Conservation (phyloP, 1,140 invertebrate genomes). For the Drosophila malerkotliana region DNA sequence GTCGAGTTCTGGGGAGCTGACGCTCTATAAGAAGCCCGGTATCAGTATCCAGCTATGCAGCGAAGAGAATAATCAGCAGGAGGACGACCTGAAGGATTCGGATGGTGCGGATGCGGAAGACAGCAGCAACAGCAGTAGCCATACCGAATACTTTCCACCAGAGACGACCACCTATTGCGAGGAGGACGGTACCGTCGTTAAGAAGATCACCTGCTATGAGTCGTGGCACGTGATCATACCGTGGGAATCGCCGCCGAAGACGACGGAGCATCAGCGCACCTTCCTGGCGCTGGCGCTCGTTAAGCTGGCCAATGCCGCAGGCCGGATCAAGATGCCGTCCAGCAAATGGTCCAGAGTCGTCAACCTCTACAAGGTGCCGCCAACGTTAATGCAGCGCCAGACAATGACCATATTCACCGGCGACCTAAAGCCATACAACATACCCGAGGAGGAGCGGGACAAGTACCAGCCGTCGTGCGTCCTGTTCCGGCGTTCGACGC, state of each 20-base stretch:
- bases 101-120: neutral
- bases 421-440: slow-evolving; percentile 73
- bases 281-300: slow-evolving; percentile 72
- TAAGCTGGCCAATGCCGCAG: slow-evolving; percentile 70
- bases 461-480: slow-evolving; percentile 83
- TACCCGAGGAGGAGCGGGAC: slow-evolving; percentile 72
- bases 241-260: slow-evolving; percentile 26
- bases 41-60: slow-evolving; percentile 15
- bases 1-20: slow-evolving; percentile 30
- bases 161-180: slow-evolving; percentile 74
- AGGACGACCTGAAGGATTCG: slow-evolving; percentile 7
- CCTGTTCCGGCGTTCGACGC: slow-evolving; percentile 65
- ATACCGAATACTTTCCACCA: slow-evolving; percentile 59
- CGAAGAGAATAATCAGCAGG: slow-evolving; percentile 27
- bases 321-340: slow-evolving; percentile 61
- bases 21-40: slow-evolving; percentile 63
- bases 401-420: slow-evolving; percentile 71
- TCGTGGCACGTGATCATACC: slow-evolving; percentile 81
- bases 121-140: slow-evolving; percentile 14
- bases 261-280: slow-evolving; percentile 58
- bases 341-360: slow-evolving; percentile 58
- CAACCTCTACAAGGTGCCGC: slow-evolving; percentile 76
- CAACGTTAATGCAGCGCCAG: slow-evolving; percentile 52
- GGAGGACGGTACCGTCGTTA: slow-evolving; percentile 78
- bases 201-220: slow-evolving; percentile 83